These are phyloP conservation scores for Aeoliscus strigatus DNA, from an alignment of 2,797 vertebrate genomes.

Conservation along the genomic window DNA sequence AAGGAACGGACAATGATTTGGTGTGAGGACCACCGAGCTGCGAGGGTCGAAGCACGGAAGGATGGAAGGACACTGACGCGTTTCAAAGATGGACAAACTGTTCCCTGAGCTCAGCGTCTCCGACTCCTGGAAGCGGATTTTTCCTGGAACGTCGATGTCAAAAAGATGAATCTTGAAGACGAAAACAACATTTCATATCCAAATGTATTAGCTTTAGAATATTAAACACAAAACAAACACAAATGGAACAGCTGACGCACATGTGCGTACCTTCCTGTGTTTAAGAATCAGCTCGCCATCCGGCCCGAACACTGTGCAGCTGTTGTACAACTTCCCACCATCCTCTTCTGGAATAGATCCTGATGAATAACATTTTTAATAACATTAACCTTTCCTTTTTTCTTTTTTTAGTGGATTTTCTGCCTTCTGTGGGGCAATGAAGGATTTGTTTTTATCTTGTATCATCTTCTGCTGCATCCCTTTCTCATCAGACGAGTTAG, in stretches of 20 bases:
- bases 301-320: slow-evolving; percentile 87
- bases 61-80: slow-evolving; percentile 67
- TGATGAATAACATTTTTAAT: slow-evolving; percentile 43
- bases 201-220: background rate
- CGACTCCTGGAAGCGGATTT: slow-evolving; percentile 95
- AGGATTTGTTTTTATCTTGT: too few species aligned
- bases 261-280: slow-evolving; percentile 84
- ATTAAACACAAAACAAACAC: background rate
- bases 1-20: slow-evolving; percentile 1
- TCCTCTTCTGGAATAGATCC: slow-evolving; percentile 96
- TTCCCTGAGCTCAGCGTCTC: slow-evolving; percentile 87
- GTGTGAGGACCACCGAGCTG: background rate
- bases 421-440: too few species aligned
- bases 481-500: too few species aligned
- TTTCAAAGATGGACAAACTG: slow-evolving; percentile 87
- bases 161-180: slow-evolving; percentile 89
- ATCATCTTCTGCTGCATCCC: too few species aligned
- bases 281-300: slow-evolving; percentile 86
- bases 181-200: background rate
- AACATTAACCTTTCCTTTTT: too few species aligned
- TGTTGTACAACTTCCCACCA: slow-evolving; percentile 88
- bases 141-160: slow-evolving; percentile 92
- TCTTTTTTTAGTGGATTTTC: too few species aligned
- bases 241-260: background rate
- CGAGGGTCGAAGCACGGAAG: too few species aligned